Conservation (phyloP, 2,113 vertebrate genomes). For the Pitta sordida region DNA sequence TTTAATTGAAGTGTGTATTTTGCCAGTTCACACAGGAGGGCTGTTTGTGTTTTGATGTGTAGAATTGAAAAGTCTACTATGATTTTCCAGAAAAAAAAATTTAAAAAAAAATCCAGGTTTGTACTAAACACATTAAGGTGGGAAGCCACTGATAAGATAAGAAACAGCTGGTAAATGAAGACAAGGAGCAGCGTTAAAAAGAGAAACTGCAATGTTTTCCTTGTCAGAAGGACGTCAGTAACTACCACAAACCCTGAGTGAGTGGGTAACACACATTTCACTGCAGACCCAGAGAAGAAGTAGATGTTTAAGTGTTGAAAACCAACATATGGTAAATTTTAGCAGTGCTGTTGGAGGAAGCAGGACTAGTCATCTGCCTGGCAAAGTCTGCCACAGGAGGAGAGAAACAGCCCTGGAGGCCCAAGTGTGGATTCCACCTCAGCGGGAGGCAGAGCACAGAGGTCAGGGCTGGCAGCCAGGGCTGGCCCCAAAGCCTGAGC, state of each 20-base stretch:
- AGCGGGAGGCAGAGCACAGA: background rate
- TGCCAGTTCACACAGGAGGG: background rate
- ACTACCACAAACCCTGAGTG: background rate
- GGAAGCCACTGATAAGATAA: background rate
- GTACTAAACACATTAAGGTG: background rate
- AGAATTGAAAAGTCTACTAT: background rate
- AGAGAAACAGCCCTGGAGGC: background rate
- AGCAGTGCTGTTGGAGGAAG: background rate
- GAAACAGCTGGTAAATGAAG: constrained; percentile 55
- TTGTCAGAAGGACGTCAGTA: background rate
- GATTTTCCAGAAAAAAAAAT: constrained; percentile 1
- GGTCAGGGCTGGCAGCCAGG: background rate
- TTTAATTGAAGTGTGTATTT: background rate
- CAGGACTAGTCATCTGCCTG: background rate
- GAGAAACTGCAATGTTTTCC: constrained; percentile 13
- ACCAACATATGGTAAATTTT: constrained; percentile 29
- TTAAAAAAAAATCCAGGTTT: background rate
- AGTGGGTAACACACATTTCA: background rate
- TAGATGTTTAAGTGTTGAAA: constrained; percentile 45
- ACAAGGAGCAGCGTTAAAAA: constrained; percentile 13
- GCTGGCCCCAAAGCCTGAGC: background rate
- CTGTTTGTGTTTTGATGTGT: constrained; percentile 1
- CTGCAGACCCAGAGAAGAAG: background rate
- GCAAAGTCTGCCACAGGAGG: background rate
- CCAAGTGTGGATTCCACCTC: background rate